Evolutionary conservation across 64 coral and sea anemone genomes (phyloP), one percentile per base, ranked within the genome.

Genomic region (Porites lutea): DNA sequence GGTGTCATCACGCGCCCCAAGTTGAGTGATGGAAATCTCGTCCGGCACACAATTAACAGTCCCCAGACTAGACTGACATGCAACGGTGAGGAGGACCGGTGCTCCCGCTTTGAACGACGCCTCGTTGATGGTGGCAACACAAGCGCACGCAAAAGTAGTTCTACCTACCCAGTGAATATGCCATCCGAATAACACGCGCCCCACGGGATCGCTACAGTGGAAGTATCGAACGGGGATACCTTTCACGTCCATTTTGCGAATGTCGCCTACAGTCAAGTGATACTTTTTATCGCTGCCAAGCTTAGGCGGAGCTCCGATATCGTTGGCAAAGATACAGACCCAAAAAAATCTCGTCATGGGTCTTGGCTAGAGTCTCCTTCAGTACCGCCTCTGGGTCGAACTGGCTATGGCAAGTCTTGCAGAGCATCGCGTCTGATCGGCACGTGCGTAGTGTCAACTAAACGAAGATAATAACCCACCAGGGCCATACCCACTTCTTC

Each of bases 301-400:
- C 23, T 73, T 45, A 0, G 23, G 71, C 2, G 5, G 8, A 13
- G 11, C 27, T 1, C 71, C 71, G 13, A 73, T 73, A 13, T 73
- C 27, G 27, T 73, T 73, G 71, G 71, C 71, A 73, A 73, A 73
- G 43, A 73, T 73, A 14, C 71, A 73, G 2, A 73, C 71, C 71
- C 71, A 73, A 73, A 73, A n/a, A 73, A 13, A 73, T 73, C 2
- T 73, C 71, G 37, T 46, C 27, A 6, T 27, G 27, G 27, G 27
- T 10, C 27, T 44, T 12, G 37, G 27, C 7, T 11, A 73, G 9
- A 0, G 43, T 12, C 37, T 73, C 11, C 3, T 0, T 73, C 23
- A 73, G 37, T 2, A 47, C 71, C 2, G 5, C 9, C 43, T 73
- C 71, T 11, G 5, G 23, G 11, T 73, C 71, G 23, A 73, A 73